These are phyloP conservation scores for Sebastes baramenuke DNA, from an alignment of 2,797 vertebrate genomes.

Conservation along the genomic window DNA sequence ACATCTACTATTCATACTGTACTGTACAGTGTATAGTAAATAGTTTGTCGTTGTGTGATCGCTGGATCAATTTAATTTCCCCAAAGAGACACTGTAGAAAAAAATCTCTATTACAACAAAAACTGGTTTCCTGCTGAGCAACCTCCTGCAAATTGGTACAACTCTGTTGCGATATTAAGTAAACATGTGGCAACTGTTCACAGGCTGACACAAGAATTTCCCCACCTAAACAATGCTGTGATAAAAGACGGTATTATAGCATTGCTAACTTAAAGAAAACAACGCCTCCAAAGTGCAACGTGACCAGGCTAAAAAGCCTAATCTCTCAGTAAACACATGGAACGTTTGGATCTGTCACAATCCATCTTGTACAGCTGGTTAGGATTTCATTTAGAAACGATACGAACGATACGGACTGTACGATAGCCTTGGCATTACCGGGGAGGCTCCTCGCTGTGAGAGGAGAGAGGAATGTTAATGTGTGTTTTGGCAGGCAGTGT, in stretches of 20 bases:
- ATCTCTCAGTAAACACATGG: not conserved
- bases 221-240: not conserved
- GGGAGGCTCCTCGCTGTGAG: conserved; percentile 44
- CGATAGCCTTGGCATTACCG: conserved; percentile 29
- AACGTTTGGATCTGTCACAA: not conserved
- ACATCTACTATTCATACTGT: not conserved
- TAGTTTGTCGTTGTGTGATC: not conserved
- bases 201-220: conserved; percentile 9
- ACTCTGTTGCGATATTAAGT: conserved; percentile 15
- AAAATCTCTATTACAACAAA: conserved; percentile 9
- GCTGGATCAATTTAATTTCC: not conserved
- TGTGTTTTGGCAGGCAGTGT: conserved; percentile 62
- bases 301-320: not conserved
- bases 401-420: not conserved
- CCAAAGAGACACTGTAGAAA: not conserved
- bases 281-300: not conserved
- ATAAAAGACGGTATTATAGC: not conserved
- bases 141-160: conserved; percentile 14
- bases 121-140: not conserved
- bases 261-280: not conserved
- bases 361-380: not conserved
- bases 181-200: conserved; percentile 19
- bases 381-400: conserved; percentile 19
- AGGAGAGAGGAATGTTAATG: conserved; percentile 64
- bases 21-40: not conserved